Evolutionary conservation across 2,797 vertebrate species (phyloP), one percentile per base, ranked within the genome.

Genomic region (Phoebastria nigripes): DNA sequence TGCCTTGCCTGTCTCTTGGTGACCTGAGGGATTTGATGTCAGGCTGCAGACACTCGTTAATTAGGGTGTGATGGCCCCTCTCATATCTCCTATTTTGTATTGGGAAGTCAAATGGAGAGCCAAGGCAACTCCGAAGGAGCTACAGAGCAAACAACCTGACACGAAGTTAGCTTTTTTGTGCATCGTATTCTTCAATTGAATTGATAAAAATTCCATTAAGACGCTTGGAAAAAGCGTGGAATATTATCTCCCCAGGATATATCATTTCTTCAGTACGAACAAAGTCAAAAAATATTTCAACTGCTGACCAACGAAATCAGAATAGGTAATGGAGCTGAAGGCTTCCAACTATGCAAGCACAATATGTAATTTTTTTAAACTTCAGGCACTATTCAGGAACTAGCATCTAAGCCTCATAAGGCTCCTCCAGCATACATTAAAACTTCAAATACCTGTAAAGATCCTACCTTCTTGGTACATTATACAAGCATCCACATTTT

Each of bases 121-220:
- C 10, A 4, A 67, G 72, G 49, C 72, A 90, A 46, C 24, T 51
- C 67, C 20, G 28, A 80, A 77, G 24, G 13, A 93, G 58, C 7
- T 51, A 6, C 22, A 51, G 10, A 91, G 59, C 47, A 87, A 82
- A 58, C 15, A 73, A 55, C 29, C 41, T 39, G 29, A 65, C 20
- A 41, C 31, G 61, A 62, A 39, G 26, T 76, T 72, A 54, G 55
- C n/a, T 33, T 74, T 82, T 69, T 1, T 54, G 9, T 66, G 71
- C 80, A 54, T 46, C 28, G 3, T 15, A 8, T 54, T 87, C 63
- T 89, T 66, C 59, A 77, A 41, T 0, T 49, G 41, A 93, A 80
- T 28, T 73, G 74, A 89, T 58, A 91, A 95, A 89, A 85, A 85
- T 19, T 85, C 76, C 74, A 87, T 82, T 89, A 92, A 78, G 73